Evolutionary conservation across 2,113 vertebrate species (phyloP).

Genomic region (Vulpes ferrilata): DNA sequence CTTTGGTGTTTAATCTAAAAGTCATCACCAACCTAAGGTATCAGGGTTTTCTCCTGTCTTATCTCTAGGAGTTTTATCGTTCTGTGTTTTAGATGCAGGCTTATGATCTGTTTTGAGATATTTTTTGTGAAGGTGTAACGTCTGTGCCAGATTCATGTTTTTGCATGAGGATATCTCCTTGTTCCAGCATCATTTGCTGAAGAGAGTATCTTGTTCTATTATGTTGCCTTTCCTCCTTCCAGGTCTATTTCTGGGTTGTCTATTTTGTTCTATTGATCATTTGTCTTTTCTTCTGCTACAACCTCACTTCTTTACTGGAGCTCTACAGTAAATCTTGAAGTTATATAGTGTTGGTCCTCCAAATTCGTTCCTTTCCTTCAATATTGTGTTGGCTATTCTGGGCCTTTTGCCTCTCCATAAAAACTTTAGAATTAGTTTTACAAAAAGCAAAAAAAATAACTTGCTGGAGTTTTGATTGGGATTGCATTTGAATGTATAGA

Average conservation of each 20-base stretch:
- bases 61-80: background rate
- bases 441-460: background rate
- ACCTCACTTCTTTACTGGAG: background rate
- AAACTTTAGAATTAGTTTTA: background rate
- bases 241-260: background rate
- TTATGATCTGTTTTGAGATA: background rate
- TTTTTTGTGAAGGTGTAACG: background rate
- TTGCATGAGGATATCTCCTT: background rate
- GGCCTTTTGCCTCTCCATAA: background rate
- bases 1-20: background rate
- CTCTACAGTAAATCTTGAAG: background rate
- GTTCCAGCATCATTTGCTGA: background rate
- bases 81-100: background rate
- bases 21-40: background rate
- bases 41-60: background rate
- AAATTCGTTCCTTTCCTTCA: background rate
- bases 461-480: background rate
- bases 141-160: background rate
- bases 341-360: background rate
- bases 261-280: background rate
- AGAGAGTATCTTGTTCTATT: no score
- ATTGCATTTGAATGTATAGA: background rate
- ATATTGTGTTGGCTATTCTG: background rate
- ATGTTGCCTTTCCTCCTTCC: background rate
- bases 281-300: background rate